Evolutionary conservation across 2,888 invertebrate genomes (phyloP), one percentile per base, ranked within the genome.

Genomic region (Onchidella celtica): DNA sequence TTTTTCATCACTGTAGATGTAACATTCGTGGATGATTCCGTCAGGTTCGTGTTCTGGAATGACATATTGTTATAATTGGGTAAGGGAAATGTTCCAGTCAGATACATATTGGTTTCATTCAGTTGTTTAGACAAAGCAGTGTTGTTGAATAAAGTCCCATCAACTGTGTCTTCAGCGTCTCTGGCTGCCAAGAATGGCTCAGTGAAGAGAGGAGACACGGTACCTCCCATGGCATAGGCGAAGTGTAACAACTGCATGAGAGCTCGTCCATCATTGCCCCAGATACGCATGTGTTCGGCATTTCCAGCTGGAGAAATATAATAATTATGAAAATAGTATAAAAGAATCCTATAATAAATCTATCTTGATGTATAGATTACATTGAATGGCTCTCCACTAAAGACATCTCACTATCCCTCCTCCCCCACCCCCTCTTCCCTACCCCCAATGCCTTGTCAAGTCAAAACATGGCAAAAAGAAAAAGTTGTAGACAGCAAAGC

Each of bases 201-300:
- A 21, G 93, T 91, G 40, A 93, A 87, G 29, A 94, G 84, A 21
- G 94, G 94, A 6, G 94, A 92, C 11, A 94, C 83, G 79, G 93
- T 92, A 11, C 93, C 93, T 14, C 94, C 94, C 73, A 94, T 79
- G 4, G 93, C 94, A 86, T 93, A 94, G 57, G 90, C 89, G 87
- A 94, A 94, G 85, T 94, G 94, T 9, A 94, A 83, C 3, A 93
- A 91, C 87, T 94, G 94, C 90, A 94, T 92, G 83, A 92, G 93
- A 3, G 93, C 93, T 6, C 92, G 90, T 65, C 92, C 93, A 72
- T 89, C 86, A 21, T 86, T 85, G n/a, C 91, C 92, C 92, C 92
- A 92, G 0, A 89, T 84, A 40, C 87, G 81, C 57, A 94, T 87
- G 57, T 93, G 91, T 34, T 91, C 88, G 9, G 92, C 92, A 73